Evolutionary conservation across 1,140 invertebrate genomes (phyloP), one percentile per base, ranked within the genome.

Genomic region (Mercenaria mercenaria): DNA sequence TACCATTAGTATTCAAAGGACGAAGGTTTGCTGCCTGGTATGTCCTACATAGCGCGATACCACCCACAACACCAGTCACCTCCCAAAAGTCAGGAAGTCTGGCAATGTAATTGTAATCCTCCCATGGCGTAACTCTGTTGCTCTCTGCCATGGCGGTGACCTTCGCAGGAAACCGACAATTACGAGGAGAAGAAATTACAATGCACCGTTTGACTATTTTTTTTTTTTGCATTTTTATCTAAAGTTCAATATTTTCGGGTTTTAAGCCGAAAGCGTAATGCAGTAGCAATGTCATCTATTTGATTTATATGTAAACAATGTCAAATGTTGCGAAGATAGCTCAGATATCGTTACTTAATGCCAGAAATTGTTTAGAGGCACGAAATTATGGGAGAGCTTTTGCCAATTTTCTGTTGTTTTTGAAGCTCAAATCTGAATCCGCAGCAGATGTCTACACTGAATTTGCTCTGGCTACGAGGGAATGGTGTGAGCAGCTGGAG

Each of bases 321-420:
- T 67, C 74, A 50, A 91, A 76, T 59, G 43, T 69, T 74, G 87
- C 59, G 20, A 76, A 52, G 61, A 81, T 91, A 11, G 88, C 84
- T 18, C 84, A 91, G 47, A 84, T 86, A 26, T 91, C 92, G 11
- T 85, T 94, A 23, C 72, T 69, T n/a, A 88, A 84, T 76, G 94
- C 93, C 20, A 92, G 82, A 56, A 72, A 83, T 56, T 92, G 91
- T 88, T 79, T 93, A 15, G 52, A 69, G 13, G 67, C 67, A 26
- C 79, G 86, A 83, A 93, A 94, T 84, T 94, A 93, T 91, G 93
- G 93, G 2, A 86, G 92, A 29, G 93, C 94, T 23, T 95, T 94
- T 93, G 92, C 93, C 34, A 93, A 94, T 84, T 95, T 91, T 80
- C 80, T 95, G 6, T 64, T 94, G 23, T 93, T 92, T 56, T 47